Percentiles rank a stretch among this genome's conserved stretches.
Evolutionary conservation across 2,113 vertebrate species (phyloP).

Genomic region (Hystrix brachyura): DNA sequence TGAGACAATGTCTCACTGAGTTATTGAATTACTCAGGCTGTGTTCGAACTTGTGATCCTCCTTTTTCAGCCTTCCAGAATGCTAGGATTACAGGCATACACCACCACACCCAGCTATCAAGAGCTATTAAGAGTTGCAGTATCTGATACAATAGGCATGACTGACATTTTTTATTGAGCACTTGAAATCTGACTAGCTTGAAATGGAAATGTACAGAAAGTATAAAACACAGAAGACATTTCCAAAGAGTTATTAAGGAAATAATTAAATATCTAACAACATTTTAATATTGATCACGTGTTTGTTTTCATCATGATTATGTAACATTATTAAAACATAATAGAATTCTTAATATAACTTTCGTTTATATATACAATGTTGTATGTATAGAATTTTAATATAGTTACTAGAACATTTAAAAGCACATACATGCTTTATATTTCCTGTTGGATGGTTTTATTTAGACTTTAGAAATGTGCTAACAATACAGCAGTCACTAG

Average conservation of each 20-base stretch:
- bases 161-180: not conserved
- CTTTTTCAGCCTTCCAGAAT: not conserved
- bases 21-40: not conserved
- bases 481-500: not conserved
- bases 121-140: not conserved
- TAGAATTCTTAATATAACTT: not conserved
- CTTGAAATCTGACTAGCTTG: not conserved
- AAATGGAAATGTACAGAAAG: not conserved
- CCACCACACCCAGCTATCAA: not conserved
- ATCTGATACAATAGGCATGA: too few relatives aligned
- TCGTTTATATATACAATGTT: not conserved
- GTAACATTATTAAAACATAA: not conserved
- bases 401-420: not conserved
- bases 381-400: not conserved
- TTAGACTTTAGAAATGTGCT: not conserved
- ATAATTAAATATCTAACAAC: not conserved
- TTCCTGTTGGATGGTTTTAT: not conserved
- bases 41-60: not conserved
- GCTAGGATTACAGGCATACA: not conserved
- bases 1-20: not conserved
- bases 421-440: not conserved
- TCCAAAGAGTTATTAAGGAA: not conserved
- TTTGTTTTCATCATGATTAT: not conserved
- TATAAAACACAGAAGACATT: not conserved
- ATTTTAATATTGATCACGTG: not conserved